phyloP scores from a whole-genome alignment of 2,888 invertebrate genomes.

The Erebia epiphron region DNA sequence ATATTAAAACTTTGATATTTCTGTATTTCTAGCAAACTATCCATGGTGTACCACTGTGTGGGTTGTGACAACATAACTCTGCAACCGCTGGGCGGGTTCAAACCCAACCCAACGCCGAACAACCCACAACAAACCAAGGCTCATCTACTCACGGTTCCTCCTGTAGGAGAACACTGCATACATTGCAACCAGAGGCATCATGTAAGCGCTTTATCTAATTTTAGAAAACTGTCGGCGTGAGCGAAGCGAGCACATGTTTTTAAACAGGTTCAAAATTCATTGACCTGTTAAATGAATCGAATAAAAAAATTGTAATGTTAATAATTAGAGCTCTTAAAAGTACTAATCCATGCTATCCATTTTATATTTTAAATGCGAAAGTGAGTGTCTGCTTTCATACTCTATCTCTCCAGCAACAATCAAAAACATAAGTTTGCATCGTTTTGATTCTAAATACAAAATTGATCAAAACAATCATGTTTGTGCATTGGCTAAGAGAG shows the following conservation, averaged over 20 bases:
- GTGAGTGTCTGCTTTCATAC: too few species aligned
- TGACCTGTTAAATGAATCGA: too few species aligned
- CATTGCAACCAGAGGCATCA: slow-evolving; percentile 90
- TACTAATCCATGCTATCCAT: too few species aligned
- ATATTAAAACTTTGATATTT: not conserved
- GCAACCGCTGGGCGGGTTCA: slow-evolving; percentile 88
- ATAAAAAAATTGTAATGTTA: not conserved
- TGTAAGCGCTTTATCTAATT: slow-evolving; percentile 69
- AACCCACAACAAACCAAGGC: slow-evolving; percentile 83
- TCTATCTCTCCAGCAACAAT: too few species aligned
- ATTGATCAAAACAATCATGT: too few species aligned
- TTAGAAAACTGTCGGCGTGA: not conserved
- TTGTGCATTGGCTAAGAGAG: too few species aligned
- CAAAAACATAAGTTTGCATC: too few species aligned
- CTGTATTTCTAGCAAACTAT: slow-evolving; percentile 86
- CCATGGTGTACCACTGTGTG: slow-evolving; percentile 94
- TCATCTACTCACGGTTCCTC: slow-evolving; percentile 87
- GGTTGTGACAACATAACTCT: slow-evolving; percentile 93
- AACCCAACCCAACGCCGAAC: slow-evolving; percentile 82
- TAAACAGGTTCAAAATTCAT: too few species aligned
- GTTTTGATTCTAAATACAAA: too few species aligned
- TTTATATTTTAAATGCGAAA: too few species aligned
- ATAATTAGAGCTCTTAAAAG: too few species aligned
- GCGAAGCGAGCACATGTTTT: not conserved
- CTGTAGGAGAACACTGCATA: slow-evolving; percentile 85